Percentiles rank a stretch among this genome's conserved stretches.
Evolutionary conservation across 1,140 invertebrate species (phyloP).

Genomic region (Anthonomus grandis): DNA sequence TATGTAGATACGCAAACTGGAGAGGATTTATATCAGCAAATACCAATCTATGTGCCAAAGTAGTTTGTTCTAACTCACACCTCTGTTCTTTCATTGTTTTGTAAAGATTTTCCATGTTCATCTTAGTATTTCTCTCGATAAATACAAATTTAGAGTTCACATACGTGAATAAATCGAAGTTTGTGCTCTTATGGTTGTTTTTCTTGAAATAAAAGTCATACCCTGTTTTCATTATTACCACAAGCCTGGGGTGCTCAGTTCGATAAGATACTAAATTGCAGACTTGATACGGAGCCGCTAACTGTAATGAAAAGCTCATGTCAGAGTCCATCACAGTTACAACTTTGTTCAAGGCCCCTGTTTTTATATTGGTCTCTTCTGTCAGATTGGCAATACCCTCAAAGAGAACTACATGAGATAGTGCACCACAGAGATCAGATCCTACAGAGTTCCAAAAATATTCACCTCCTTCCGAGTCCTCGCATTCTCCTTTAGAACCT

Average conservation of each 20-base stretch:
- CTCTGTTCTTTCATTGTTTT: not conserved
- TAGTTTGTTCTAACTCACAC: not conserved
- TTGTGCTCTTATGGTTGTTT: not conserved
- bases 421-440: not conserved
- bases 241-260: not conserved
- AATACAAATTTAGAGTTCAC: not conserved
- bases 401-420: not conserved
- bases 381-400: not conserved
- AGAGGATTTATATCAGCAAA: not conserved
- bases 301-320: not conserved
- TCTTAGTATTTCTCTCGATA: not conserved
- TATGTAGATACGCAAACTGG: not conserved
- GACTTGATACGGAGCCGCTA: not conserved
- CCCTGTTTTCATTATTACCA: not conserved
- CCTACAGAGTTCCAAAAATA: not conserved
- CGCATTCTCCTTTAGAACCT: not conserved
- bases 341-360: not conserved
- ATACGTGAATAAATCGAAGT: not conserved
- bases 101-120: not conserved
- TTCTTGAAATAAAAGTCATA: not conserved
- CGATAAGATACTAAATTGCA: not conserved
- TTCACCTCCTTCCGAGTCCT: not conserved
- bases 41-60: not conserved
- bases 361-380: not conserved
- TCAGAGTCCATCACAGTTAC: not conserved